Evolutionary conservation across 2,888 invertebrate genomes (phyloP), one percentile per base, ranked within the genome.

Genomic region (Scaeva pyrastri): DNA sequence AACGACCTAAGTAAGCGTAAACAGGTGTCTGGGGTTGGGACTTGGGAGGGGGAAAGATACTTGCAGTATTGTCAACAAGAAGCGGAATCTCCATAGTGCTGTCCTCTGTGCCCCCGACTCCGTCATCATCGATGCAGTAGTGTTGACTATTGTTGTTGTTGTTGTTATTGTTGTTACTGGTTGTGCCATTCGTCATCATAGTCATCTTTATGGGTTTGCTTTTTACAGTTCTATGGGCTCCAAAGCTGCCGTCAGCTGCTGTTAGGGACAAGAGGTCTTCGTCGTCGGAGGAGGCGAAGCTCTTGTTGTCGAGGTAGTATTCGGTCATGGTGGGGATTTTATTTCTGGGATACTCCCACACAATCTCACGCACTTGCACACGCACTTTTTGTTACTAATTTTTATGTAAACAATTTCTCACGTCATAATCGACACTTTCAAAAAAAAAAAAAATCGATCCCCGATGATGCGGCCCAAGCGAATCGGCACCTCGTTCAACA

Each of bases 41-140:
- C 6, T 10, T 14, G 19, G 19, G 19, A 11, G 1, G 19, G 7
- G 14, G 1, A 62, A 11, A 36, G 23, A 66, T 52, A 62, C 52
- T 41, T 55, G 43, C 74, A 86, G 23, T 60, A 86, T 86, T 81
- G 77, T 86, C 86, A 52, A 45, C 66, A 31, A 86, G 77, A 26
- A 86, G 77, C 21, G 86, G 86, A 70, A 86, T 78, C 74, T 86
- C 86, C 86, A 86, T 77, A 19, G 82, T 77, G 68, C 72, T 76
- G 64, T 86, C 86, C 12, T 82, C 86, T 36, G 74, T 58, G 10
- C 74, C 62, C 56, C 43, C 73, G 10, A 43, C 48, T n/a, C 70
- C 52, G 19, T 64, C 56, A 48, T 68, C 52, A 3, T 52, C 50
- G 3, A n/a, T 23, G 45, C 1, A 39, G 23, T 26, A 78, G 48